Conservation (phyloP, 2,888 invertebrate species). For the Habroteleia sp. region DNA sequence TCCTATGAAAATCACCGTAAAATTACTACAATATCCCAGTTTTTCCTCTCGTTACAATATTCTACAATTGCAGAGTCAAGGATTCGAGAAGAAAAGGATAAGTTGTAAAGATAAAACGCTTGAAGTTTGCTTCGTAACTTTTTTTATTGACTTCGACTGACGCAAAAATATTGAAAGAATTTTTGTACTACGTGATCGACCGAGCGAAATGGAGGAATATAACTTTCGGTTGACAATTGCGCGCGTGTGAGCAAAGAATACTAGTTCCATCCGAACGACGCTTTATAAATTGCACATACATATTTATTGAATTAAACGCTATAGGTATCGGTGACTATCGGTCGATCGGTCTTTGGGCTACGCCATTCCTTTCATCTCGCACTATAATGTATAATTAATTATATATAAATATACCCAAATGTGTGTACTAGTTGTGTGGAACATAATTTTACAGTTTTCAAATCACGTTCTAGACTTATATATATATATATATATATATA, state of each 20-base stretch:
- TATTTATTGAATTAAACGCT: slow-evolving; percentile 56
- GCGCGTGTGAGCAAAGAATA: slow-evolving; percentile 32
- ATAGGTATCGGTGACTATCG: slow-evolving; percentile 59
- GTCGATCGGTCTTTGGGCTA: slow-evolving; percentile 56
- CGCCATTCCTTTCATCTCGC: slow-evolving; percentile 47
- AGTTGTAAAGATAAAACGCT: background rate
- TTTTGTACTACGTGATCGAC: slow-evolving; percentile 63
- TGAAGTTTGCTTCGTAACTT: slow-evolving; percentile 42
- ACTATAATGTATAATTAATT: slow-evolving; percentile 53
- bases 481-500: no score
- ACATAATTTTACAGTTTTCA: slow-evolving; percentile 45
- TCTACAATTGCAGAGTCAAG: no score
- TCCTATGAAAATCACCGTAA: no score
- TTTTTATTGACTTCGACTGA: slow-evolving; percentile 62
- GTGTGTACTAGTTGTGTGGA: slow-evolving; percentile 49
- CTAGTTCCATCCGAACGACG: slow-evolving; percentile 19
- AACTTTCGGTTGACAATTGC: slow-evolving; percentile 48
- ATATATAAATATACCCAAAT: slow-evolving; percentile 54
- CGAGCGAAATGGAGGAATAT: slow-evolving; percentile 63
- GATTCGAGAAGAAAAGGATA: no score
- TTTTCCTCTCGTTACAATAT: no score
- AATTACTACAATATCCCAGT: no score
- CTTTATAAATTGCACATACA: slow-evolving; percentile 46
- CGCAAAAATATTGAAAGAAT: slow-evolving; percentile 63
- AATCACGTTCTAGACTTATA: slow-evolving; percentile 39